These are phyloP conservation scores for Cottus gobio DNA, from an alignment of 2,113 vertebrate species.

Conservation along the genomic window DNA sequence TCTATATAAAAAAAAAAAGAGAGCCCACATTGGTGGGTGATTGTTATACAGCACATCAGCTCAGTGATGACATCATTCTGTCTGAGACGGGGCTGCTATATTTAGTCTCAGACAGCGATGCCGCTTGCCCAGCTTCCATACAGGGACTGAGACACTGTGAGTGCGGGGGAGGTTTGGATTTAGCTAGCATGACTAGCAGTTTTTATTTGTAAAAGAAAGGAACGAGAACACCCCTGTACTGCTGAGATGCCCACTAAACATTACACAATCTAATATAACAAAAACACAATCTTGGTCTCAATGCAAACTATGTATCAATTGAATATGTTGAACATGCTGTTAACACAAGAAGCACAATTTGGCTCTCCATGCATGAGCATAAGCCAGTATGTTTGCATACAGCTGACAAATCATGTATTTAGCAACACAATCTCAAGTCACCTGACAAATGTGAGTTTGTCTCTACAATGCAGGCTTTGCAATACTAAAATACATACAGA, in stretches of 20 bases:
- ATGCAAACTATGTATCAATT: not conserved
- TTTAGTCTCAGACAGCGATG: slow-evolving; percentile 71
- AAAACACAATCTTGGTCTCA: not conserved
- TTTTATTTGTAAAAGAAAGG: not conserved
- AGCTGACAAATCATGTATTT: not conserved
- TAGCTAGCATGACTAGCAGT: slow-evolving; percentile 50
- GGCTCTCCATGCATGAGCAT: too few species aligned
- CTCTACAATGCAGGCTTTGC: too few species aligned
- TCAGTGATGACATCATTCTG: slow-evolving; percentile 74
- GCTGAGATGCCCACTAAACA: not conserved
- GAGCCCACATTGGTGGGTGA: slow-evolving; percentile 57
- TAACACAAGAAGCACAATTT: not conserved
- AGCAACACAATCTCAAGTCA: not conserved
- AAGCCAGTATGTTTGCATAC: not conserved
- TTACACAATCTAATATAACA: not conserved
- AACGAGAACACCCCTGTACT: not conserved
- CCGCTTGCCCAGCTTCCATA: slow-evolving; percentile 49
- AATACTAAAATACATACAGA: too few species aligned
- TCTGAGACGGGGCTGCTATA: slow-evolving; percentile 75
- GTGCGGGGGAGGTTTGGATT: slow-evolving; percentile 17
- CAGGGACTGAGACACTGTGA: slow-evolving; percentile 21
- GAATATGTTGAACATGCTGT: not conserved
- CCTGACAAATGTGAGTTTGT: too few species aligned
- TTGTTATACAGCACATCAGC: slow-evolving; percentile 71
- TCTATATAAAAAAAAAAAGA: slow-evolving; percentile 8